A percentile compares a stretch with the other conserved stretches of the same genome.
These are phyloP conservation scores for Takifugu ocellatus DNA, from an alignment of 2,797 vertebrate species.

Conservation along the genomic window DNA sequence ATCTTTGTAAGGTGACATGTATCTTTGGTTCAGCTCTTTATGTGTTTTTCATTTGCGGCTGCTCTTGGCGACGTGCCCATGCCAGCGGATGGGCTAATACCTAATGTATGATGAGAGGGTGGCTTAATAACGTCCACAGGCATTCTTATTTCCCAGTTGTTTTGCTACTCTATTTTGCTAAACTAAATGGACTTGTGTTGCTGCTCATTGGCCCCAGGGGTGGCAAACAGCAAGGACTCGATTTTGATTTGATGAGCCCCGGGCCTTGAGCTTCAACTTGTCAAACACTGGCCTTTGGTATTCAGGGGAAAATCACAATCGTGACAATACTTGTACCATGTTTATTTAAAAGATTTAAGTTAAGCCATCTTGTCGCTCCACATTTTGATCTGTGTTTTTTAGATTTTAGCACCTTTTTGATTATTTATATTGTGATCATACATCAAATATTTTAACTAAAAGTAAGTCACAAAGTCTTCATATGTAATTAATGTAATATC, in stretches of 20 bases:
- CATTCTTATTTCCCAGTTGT: constrained; percentile 55
- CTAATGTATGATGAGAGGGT: constrained; percentile 65
- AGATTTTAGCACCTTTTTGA: too few species aligned
- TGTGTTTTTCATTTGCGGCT: constrained; percentile 39
- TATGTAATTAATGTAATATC: too few species aligned
- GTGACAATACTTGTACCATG: constrained; percentile 3
- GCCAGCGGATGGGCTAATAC: constrained; percentile 54
- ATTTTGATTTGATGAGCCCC: constrained; percentile 49
- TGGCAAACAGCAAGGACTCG: constrained; percentile 34
- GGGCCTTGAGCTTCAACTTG: constrained; percentile 35
- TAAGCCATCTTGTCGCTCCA: too few species aligned
- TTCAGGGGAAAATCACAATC: constrained; percentile 20
- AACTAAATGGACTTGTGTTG: constrained; percentile 37
- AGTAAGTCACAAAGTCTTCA: too few species aligned
- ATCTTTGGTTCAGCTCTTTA: constrained; percentile 26
- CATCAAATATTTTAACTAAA: too few species aligned
- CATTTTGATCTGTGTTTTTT: too few species aligned
- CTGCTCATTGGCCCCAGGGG: constrained; percentile 29
- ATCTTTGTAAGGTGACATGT: constrained; percentile 22
- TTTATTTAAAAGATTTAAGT: constrained; percentile 3
- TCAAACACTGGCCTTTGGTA: constrained; percentile 31
- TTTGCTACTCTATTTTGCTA: constrained; percentile 37
- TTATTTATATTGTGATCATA: too few species aligned
- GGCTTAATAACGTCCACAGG: constrained; percentile 63
- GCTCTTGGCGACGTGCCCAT: constrained; percentile 49